Conservation (phyloP, 1,140 invertebrate species). For the Saccostrea glomerata region DNA sequence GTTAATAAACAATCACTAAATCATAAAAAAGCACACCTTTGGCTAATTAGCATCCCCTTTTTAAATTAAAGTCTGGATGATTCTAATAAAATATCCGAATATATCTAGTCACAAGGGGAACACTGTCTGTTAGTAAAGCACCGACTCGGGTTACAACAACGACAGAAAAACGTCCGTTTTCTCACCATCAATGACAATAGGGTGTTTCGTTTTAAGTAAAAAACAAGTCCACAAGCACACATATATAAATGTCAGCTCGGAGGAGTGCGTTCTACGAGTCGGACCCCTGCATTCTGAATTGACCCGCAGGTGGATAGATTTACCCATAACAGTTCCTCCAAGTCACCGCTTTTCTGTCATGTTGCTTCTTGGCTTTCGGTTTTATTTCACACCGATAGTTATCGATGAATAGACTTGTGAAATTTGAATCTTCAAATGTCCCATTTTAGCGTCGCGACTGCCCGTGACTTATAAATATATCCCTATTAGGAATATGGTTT, state of each 20-base stretch:
- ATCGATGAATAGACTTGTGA: conserved; percentile 41
- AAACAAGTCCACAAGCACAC: not conserved
- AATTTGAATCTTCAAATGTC: conserved; percentile 41
- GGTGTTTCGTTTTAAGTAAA: conserved; percentile 3
- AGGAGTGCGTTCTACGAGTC: conserved; percentile 42
- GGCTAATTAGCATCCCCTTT: conserved; percentile 26
- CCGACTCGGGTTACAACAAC: conserved; percentile 36
- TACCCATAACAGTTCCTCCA: conserved; percentile 49
- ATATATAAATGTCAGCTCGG: conserved; percentile 1
- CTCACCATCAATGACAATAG: conserved; percentile 26
- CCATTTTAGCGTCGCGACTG: conserved; percentile 33
- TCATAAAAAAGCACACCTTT: conserved; percentile 32
- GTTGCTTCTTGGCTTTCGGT: conserved; percentile 26
- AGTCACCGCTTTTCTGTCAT: conserved; percentile 39
- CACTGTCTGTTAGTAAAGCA: conserved; percentile 31
- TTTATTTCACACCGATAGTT: conserved; percentile 47
- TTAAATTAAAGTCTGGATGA: conserved; percentile 14
- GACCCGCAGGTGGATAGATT: conserved; percentile 47
- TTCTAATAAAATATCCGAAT: conserved; percentile 16
- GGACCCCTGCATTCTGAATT: conserved; percentile 28
- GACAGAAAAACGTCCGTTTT: conserved; percentile 25
- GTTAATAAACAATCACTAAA: conserved; percentile 26
- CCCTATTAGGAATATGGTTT: conserved; percentile 41
- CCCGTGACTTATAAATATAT: conserved; percentile 51
- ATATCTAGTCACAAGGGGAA: conserved; percentile 35